Base-by-base conservation (phyloP, 2,797 vertebrate species). In the Alcedo quadribrachys region DNA sequence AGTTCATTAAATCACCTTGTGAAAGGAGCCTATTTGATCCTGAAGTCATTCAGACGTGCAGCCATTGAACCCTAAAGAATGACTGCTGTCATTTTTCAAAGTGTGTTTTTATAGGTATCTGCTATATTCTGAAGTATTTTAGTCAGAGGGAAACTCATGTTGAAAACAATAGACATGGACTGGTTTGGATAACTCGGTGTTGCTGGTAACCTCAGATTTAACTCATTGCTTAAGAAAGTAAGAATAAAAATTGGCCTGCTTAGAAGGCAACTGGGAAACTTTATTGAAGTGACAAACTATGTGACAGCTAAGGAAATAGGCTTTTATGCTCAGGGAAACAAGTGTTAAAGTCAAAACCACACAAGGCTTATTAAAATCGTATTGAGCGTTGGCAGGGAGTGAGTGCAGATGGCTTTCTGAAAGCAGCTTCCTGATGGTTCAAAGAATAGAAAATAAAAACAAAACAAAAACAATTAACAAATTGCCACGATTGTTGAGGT, bases 341-440 rank as follows among this genome's bases (percentile, higher is more conserved):
- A 95, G 83, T 35, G 50, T 93, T 93, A 92, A 96, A 94, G 78
- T 92, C 92, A 94, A 95, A 95, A 76, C 79, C 81, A 89, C 74
- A 86, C 58, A 93, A 92, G 65, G 74, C 81, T 91, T 95, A 95
- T 89, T 94, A 96, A 96, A 96, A 94, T 89, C 13, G 0, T 50
- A 71, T 90, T 86, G 74, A 88, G 82, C 65, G 83, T 30, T 92
- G 92, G 93, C 93, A 95, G 68, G 76, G 83, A 92, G 12, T 77
- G 86, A 95, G 77, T 92, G 62, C 93, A 97, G 95, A 93, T 92
- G 92, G 92, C 46, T 95, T 94, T 94, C 87, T 95, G 85, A 97
- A 96, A 96, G 85, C 84, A 80, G 82, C 80, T 94, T 96, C 89
- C 80, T 95, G 85, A 90, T 78, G 77, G 74, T 85, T 95, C 92